A percentile compares a stretch with the other conserved stretches of the same genome.
Conservation (phyloP, 2,888 invertebrate genomes). For the Phorcus lineatus region DNA sequence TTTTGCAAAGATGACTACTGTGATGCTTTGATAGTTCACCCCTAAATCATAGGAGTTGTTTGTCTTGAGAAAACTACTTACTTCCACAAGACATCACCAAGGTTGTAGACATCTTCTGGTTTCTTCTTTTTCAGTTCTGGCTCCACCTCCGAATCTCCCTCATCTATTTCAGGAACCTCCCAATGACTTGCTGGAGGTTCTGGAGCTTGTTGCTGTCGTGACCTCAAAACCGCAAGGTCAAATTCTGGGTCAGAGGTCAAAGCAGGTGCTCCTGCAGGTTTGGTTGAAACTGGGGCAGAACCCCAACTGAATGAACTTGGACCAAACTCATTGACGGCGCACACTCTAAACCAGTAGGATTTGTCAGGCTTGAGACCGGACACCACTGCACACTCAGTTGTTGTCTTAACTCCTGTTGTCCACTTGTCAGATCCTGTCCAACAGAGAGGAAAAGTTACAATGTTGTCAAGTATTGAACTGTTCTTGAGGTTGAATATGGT, state of each 20-base stretch:
- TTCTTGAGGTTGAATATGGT: neutral
- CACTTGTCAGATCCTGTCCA: conserved; percentile 84
- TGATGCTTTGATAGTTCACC: too few relatives aligned
- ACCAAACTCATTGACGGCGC: conserved; percentile 92
- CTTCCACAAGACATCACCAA: conserved; percentile 48
- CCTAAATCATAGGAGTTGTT: too few relatives aligned
- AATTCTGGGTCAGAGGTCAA: conserved; percentile 30
- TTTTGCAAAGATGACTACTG: too few relatives aligned
- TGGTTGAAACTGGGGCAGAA: conserved; percentile 84
- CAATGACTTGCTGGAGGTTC: conserved; percentile 16
- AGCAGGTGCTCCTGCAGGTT: conserved; percentile 48
- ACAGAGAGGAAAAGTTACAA: neutral
- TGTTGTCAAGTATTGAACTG: neutral
- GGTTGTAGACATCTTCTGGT: conserved; percentile 46
- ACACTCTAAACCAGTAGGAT: conserved; percentile 91
- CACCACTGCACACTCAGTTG: conserved; percentile 93
- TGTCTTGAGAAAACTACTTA: conserved; percentile 24
- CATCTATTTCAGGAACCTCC: conserved; percentile 20
- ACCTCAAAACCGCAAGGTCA: conserved; percentile 25
- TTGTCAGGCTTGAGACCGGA: conserved; percentile 86
- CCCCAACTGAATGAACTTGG: conserved; percentile 94
- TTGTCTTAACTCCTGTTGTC: conserved; percentile 89
- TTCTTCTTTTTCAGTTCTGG: conserved; percentile 37
- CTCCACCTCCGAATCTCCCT: conserved; percentile 31
- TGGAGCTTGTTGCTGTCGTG: conserved; percentile 27